Evolutionary conservation across 1,140 invertebrate genomes (phyloP), one percentile per base, ranked within the genome.

Genomic region (Dermatophagoides farinae): DNA sequence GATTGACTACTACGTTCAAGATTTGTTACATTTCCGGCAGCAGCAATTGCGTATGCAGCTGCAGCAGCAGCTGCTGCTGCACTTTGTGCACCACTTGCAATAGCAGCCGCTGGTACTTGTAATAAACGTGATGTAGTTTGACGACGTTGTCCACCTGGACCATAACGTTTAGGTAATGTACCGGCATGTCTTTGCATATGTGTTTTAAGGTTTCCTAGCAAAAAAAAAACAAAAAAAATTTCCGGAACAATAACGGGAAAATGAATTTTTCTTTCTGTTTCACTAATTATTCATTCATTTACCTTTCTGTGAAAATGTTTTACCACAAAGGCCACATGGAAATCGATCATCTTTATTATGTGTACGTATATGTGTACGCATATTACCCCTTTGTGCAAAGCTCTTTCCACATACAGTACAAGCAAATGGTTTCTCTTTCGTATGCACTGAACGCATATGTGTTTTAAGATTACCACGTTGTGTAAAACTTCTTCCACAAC

Each of bases 351-450:
- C 68, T 61, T 68, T 68, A 14, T 91, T 97, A 75, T 98, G 93
- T 1, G 92, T 97, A 69, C 93, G 79, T 84, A 96, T 92, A 76
- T 98, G 93, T 68, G 97, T 97, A 76, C 96, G 90, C 63, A 90
- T 68, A 61, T 70, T 70, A 18, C 65, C 67, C 51, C 69, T 68
- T 59, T 68, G 69, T 9, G 66, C 66, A 60, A 70, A 79, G 44
- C 62, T 57, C 60, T 68, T 68, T 11, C 68, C 67, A 62, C 68
- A 68, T 16, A 68, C 60, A 46, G 66, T 62, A 61, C 68, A 68
- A 20, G 63, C 62, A 61, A 66, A 68, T 18, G 68, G 68, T 46
- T 68, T 68, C 54, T 68, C 68, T 62, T 68, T 68, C 6, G 91
- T 97, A 75, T 98, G 93, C 8, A 92, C 67, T 52, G 64, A 96